Evolutionary conservation across 2,113 vertebrate species (phyloP).

Genomic region (Myrmecobius fasciatus): DNA sequence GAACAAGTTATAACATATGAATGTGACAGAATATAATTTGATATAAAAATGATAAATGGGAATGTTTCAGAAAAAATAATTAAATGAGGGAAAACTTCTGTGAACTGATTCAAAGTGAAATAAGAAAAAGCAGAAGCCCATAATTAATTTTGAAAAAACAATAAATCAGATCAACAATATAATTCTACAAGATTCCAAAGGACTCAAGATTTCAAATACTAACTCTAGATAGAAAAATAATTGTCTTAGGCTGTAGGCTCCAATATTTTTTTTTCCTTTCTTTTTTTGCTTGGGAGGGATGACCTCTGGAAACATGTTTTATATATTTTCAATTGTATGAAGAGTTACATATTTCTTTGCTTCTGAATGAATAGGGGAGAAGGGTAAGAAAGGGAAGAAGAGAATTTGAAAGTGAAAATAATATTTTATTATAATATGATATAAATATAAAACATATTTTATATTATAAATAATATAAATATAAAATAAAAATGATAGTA

Average conservation of each 20-base stretch:
- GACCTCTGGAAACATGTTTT: background rate
- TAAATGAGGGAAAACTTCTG: background rate
- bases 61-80: background rate
- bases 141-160: background rate
- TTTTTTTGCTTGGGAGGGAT: background rate
- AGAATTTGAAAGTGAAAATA: background rate
- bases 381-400: background rate
- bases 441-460: too few species aligned
- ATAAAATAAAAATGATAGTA: background rate
- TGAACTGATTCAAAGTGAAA: background rate
- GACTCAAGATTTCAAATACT: background rate
- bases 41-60: background rate
- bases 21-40: background rate
- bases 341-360: background rate
- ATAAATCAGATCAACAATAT: background rate
- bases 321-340: too few species aligned
- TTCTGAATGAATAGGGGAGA: background rate
- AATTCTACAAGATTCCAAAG: background rate
- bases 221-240: background rate
- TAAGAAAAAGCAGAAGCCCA: background rate
- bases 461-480: background rate
- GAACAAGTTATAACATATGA: background rate
- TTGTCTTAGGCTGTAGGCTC: background rate
- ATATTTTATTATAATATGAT: too few species aligned
- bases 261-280: background rate